Base-by-base conservation (phyloP, 1,140 invertebrate genomes). In the Subanguina moxae region DNA sequence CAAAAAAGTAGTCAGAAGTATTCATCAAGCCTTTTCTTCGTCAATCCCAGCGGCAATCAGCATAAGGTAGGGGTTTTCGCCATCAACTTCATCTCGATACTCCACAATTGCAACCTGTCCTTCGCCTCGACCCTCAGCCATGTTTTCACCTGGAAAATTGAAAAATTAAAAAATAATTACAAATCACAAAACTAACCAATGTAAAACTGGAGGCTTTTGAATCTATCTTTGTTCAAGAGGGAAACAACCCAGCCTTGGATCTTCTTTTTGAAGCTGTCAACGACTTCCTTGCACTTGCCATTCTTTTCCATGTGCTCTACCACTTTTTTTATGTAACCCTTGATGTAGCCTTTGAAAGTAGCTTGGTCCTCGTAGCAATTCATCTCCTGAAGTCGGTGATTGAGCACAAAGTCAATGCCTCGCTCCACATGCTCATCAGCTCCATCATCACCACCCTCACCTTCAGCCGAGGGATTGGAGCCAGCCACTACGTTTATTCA, bases 261-360 rank as follows among this genome's bases (percentile, higher is more conserved):
- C 72, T 94, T 92, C 82, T 94, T 95, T 89, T 94, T 93, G 57
- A 91, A 91, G 87, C 91, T 92, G 84, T 92, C 93, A 85, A 93
- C 90, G 82, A 94, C 94, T 13, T 88, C 90, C 84, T 94, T 94
- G 83, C 93, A 92, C 21, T 89, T 84, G 15, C 91, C 89, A 67
- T 93, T 89, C 86, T 93, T 88, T 76, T 72, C 78, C 82, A 84
- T 83, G 65, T 83, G 65, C 45, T 72, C 83, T 62, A 83, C 83
- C 23, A 66, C n/a, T 64, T 73, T 91, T 85, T 95, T 95, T 90
- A 96, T 94, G 84, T 93, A 96, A 75, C 91, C 90, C 84, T 96
- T 97, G 73, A 96, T 87, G 84, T 96, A 95, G 59, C 87, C 82
- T 72, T 91, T 93, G 84, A 91, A 97, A 38, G 89, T 90, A 59